Conservation (phyloP, 2,888 invertebrate species). For the Octonoba sinensis region DNA sequence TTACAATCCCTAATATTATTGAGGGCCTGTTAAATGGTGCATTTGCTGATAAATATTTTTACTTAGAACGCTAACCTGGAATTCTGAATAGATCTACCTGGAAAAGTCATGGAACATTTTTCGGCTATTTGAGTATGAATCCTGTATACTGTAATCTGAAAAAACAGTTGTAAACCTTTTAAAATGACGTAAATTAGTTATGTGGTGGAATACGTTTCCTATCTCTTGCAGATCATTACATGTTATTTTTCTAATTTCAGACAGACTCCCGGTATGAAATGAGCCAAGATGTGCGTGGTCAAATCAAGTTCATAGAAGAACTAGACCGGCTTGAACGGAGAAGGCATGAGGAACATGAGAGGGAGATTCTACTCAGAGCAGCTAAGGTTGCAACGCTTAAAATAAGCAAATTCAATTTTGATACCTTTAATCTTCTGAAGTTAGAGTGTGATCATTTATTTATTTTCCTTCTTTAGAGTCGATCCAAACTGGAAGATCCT, state of each 20-base stretch:
- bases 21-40: no score
- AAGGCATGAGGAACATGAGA: constrained; percentile 92
- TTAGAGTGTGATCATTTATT: not conserved
- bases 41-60: no score
- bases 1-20: no score
- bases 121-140: no score
- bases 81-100: no score
- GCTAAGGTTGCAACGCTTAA: constrained; percentile 80
- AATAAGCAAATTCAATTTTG: not conserved
- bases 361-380: constrained; percentile 91
- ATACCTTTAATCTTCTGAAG: not conserved
- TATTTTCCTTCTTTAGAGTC: constrained; percentile 70
- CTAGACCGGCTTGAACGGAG: constrained; percentile 93
- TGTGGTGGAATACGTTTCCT: not conserved
- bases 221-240: not conserved
- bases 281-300: constrained; percentile 88
- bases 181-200: no score
- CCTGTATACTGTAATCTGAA: no score
- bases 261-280: constrained; percentile 89
- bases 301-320: constrained; percentile 96
- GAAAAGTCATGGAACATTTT: no score
- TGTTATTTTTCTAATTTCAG: constrained; percentile 72
- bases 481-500: constrained; percentile 96
- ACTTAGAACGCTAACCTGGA: no score
- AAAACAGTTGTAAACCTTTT: no score